These are phyloP conservation scores for Cerceris rybyensis DNA, from an alignment of 2,888 invertebrate genomes.

Conservation along the genomic window DNA sequence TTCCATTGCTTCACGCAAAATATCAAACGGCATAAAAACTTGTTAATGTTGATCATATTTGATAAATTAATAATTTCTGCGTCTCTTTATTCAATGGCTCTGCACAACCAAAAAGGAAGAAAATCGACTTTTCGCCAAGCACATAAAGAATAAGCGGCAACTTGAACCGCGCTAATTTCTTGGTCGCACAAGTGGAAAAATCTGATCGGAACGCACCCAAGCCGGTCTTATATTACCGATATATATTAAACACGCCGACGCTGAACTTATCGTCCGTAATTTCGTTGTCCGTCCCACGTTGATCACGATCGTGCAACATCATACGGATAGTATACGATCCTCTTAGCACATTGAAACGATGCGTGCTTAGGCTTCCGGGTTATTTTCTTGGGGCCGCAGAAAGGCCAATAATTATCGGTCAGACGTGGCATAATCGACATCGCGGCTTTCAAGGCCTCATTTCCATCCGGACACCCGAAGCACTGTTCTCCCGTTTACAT, in stretches of 20 bases:
- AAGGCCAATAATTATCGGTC: background rate
- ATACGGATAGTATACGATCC: constrained; percentile 3
- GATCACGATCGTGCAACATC: constrained; percentile 8
- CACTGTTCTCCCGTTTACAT: background rate
- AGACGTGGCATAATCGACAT: background rate
- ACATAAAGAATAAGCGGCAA: too few species aligned
- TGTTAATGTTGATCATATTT: too few species aligned
- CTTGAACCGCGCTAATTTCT: too few species aligned
- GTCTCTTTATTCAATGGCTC: too few species aligned
- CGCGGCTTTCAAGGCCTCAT: background rate
- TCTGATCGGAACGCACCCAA: background rate
- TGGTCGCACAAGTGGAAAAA: background rate
- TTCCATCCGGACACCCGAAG: background rate
- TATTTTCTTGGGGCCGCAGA: background rate
- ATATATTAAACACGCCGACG: background rate
- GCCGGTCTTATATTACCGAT: background rate
- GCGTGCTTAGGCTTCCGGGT: constrained; percentile 1
- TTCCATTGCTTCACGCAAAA: too few species aligned
- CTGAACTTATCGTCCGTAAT: background rate
- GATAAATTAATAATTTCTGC: too few species aligned
- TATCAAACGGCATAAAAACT: too few species aligned
- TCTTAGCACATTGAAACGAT: background rate
- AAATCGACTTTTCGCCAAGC: too few species aligned
- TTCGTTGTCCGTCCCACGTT: constrained; percentile 3
- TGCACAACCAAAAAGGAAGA: too few species aligned